Evolutionary conservation across 2,888 invertebrate species (phyloP).

Genomic region (Ochropleura leucogaster): DNA sequence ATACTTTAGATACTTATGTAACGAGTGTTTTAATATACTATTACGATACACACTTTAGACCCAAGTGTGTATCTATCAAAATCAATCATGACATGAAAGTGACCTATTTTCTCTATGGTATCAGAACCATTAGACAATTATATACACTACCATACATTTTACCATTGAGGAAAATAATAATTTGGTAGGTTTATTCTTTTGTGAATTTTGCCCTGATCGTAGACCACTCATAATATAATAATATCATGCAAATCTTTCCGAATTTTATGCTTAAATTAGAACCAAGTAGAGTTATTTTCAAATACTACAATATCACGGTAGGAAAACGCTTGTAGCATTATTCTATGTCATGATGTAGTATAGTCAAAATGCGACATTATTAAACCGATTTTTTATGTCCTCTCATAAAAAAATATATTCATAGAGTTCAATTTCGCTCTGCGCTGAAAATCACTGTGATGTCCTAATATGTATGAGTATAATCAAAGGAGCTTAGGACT

Average conservation of each 20-base stretch:
- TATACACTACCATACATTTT: not conserved
- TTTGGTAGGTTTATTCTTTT: constrained; percentile 7
- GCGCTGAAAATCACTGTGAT: constrained; percentile 39
- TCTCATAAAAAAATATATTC: constrained; percentile 43
- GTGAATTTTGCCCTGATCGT: not conserved
- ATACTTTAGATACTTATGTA: too few species aligned
- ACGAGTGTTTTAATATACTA: too few species aligned
- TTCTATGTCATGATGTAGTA: not conserved
- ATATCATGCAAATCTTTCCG: not conserved
- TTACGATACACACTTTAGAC: too few species aligned
- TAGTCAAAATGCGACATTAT: constrained; percentile 34
- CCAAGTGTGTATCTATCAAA: too few species aligned
- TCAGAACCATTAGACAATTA: too few species aligned
- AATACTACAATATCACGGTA: not conserved
- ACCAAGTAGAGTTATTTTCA: not conserved
- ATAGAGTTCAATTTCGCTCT: constrained; percentile 54
- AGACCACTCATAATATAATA: not conserved
- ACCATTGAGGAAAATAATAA: not conserved
- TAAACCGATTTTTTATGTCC: constrained; percentile 33
- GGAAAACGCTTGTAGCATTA: not conserved
- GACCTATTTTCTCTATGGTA: too few species aligned
- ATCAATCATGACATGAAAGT: too few species aligned
- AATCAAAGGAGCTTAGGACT: constrained; percentile 56
- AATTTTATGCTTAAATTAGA: not conserved
- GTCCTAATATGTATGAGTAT: constrained; percentile 54